Conservation (phyloP, 2,113 vertebrate species). For the Carassius auratus region DNA sequence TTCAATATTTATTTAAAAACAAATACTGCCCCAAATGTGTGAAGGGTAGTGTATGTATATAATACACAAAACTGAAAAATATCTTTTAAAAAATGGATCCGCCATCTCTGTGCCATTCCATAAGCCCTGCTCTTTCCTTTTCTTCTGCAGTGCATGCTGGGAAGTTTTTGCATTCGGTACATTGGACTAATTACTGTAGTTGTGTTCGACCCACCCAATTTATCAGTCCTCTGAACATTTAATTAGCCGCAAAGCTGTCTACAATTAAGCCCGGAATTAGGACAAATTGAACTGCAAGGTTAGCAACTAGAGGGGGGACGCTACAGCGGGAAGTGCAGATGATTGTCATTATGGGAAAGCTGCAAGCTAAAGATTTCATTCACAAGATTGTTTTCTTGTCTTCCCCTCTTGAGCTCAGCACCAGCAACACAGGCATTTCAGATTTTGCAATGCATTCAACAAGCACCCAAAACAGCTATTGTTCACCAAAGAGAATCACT, state of each 20-base stretch:
- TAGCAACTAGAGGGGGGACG: constrained; percentile 73
- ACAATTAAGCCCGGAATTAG: constrained; percentile 82
- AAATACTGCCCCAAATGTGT: too few relatives aligned
- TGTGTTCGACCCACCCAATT: constrained; percentile 83
- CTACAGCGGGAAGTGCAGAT: constrained; percentile 50
- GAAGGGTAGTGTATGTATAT: too few relatives aligned
- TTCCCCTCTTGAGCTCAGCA: neutral
- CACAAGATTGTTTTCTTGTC: constrained; percentile 7
- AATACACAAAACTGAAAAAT: too few relatives aligned
- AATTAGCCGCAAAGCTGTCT: constrained; percentile 82
- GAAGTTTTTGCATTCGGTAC: constrained; percentile 67
- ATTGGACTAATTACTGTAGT: constrained; percentile 80
- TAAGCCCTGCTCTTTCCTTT: neutral
- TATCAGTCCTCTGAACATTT: constrained; percentile 87
- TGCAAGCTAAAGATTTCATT: constrained; percentile 6
- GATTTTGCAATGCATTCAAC: neutral
- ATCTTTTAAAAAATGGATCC: neutral
- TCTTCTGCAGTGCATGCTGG: constrained; percentile 46
- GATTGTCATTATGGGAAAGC: constrained; percentile 23
- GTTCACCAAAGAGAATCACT: neutral
- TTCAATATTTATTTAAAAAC: too few relatives aligned
- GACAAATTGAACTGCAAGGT: constrained; percentile 79
- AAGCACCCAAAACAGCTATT: neutral
- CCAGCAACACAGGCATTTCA: neutral
- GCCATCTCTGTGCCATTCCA: neutral